A percentile compares a stretch with the other conserved stretches of the same genome.
phyloP scores from a whole-genome alignment of 2,888 invertebrate genomes.

The Drosophila picticornis region DNA sequence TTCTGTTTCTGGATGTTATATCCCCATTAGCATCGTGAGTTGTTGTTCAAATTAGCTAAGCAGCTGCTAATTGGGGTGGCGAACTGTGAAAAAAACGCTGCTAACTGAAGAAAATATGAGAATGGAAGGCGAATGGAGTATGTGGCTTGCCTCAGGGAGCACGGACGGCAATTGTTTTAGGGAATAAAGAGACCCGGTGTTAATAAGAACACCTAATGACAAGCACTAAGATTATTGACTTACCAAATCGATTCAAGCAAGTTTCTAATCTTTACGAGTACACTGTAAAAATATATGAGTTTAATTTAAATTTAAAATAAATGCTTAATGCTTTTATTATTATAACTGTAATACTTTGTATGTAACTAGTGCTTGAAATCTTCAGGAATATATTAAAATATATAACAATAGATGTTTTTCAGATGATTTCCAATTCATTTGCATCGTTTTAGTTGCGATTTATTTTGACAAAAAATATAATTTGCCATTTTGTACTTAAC shows the following conservation, averaged over 20 bases:
- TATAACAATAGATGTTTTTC: background rate
- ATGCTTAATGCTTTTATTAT: no score
- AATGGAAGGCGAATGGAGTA: background rate
- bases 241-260: background rate
- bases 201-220: constrained; percentile 15
- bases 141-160: background rate
- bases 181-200: constrained; percentile 3
- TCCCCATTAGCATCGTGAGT: constrained; percentile 44
- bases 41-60: constrained; percentile 51
- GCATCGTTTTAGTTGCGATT: background rate
- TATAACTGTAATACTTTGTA: background rate
- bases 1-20: constrained; percentile 16
- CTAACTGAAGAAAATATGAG: constrained; percentile 1
- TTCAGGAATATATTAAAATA: background rate
- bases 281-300: background rate
- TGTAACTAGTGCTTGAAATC: background rate
- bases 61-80: constrained; percentile 68
- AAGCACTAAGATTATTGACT: constrained; percentile 13
- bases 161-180: constrained; percentile 7
- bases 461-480: background rate
- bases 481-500: background rate
- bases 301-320: no score
- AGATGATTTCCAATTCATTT: background rate
- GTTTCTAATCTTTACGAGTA: constrained; percentile 1
- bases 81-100: constrained; percentile 50